Base-by-base conservation (phyloP, 2,888 invertebrate species). In the Lepidochrysops patricia region DNA sequence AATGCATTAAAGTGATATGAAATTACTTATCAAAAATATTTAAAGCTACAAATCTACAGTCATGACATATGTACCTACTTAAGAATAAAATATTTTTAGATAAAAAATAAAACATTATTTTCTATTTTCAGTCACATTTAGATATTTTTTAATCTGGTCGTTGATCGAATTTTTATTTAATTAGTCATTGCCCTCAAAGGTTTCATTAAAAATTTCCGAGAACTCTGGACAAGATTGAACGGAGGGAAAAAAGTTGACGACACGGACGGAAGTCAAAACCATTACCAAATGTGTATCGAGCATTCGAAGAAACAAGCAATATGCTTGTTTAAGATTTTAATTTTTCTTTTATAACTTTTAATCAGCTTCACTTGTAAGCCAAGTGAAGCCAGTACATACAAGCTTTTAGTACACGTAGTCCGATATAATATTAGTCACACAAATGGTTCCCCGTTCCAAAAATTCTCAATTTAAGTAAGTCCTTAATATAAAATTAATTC, bases 201-300 rank as follows among this genome's bases (percentile, higher is more conserved):
- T 72, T 72, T 76, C 75, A 73, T 69, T 72, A 75, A 78, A 83
- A 84, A 80, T 82, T 84, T 86, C 84, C 74, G 70, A 82, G 84
- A 84, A 84, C 71, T 77, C 74, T 64, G 65, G 69, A 61, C 72
- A 72, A 67, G 67, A 54, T 15, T 71, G 70, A 67, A 68, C 70
- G 61, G 64, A 66, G 43, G 6, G 72, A 71, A 75, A 79, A 77
- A 78, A 77, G 73, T 70, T 69, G 73, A 71, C 68, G 74, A 72
- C 71, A 72, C 74, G 69, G 76, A 73, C 83, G 84, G 86, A 86
- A 84, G 77, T 77, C 66, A 67, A 79, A 83, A 83, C 75, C 80
- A 84, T 77, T 78, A 77, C 81, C 84, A 83, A 82, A 82, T 84
- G 84, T 83, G 80, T 60, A 57, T 27, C 58, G 61, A 59, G 61